Evolutionary conservation across 2,113 vertebrate genomes (phyloP).

Genomic region (Alosa alosa): DNA sequence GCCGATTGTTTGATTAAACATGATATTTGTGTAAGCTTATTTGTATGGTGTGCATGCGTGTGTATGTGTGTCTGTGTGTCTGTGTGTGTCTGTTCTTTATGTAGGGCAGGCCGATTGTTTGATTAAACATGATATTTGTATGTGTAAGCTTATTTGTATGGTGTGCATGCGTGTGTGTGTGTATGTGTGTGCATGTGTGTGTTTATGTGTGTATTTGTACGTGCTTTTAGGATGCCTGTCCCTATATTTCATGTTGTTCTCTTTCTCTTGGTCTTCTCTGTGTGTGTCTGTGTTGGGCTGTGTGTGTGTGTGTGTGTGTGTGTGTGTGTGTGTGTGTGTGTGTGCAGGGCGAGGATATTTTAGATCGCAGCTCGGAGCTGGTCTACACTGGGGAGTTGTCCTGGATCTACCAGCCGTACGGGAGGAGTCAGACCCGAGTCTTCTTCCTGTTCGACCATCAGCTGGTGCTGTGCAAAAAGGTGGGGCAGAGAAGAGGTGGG

Average conservation of each 20-base stretch:
- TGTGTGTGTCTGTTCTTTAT: background rate
- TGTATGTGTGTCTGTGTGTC: background rate
- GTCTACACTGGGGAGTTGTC: slow-evolving; percentile 99
- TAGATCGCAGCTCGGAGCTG: slow-evolving; percentile 96
- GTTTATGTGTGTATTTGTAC: background rate
- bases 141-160: no score
- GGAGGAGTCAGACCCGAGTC: slow-evolving; percentile 94
- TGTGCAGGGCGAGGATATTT: slow-evolving; percentile 91
- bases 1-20: no score
- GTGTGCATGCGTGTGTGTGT: background rate
- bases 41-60: background rate
- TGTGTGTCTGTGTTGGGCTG: background rate
- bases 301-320: no score
- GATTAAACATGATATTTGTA: no score
- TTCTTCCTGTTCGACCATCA: slow-evolving; percentile 99
- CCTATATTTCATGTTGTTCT: no score
- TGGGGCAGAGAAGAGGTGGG: slow-evolving; percentile 52
- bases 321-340: slow-evolving; percentile 38
- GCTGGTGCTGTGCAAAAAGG: slow-evolving; percentile 99
- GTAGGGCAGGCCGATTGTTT: no score
- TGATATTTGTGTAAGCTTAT: no score
- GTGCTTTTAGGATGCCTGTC: background rate
- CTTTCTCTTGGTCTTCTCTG: background rate
- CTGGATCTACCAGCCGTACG: slow-evolving; percentile 98
- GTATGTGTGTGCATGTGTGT: background rate